Evolutionary conservation across 2,888 invertebrate genomes (phyloP).

Genomic region (Entomobrya proxima): DNA sequence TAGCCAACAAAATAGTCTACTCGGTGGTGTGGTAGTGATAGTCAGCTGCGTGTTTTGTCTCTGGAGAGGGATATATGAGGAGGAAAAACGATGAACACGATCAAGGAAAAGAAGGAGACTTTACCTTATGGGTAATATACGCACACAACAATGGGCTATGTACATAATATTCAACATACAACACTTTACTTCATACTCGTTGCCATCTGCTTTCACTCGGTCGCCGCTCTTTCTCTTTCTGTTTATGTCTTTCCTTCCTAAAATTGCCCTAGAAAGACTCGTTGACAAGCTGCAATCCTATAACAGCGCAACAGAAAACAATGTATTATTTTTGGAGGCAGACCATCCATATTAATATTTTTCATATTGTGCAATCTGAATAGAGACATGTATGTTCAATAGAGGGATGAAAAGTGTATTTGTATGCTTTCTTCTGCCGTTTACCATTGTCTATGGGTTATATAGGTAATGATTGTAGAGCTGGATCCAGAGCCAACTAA

Average conservation of each 20-base stretch:
- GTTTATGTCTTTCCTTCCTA: not conserved
- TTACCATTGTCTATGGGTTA: too few species aligned
- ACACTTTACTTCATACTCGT: constrained; percentile 9
- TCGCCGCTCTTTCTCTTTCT: not conserved
- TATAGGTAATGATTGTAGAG: not conserved
- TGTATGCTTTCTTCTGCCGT: not conserved
- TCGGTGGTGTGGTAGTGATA: not conserved
- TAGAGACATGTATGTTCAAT: constrained; percentile 1
- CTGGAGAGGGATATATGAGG: constrained; percentile 11
- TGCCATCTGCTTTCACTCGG: constrained; percentile 63
- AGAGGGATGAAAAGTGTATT: not conserved
- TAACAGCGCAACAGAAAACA: not conserved
- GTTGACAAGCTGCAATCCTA: constrained; percentile 56
- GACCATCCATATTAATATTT: constrained; percentile 28
- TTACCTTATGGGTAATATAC: not conserved
- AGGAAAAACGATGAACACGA: not conserved
- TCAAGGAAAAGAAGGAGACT: not conserved
- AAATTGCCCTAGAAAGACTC: not conserved
- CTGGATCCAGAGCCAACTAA: not conserved
- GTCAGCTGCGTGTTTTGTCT: constrained; percentile 44
- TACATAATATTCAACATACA: not conserved
- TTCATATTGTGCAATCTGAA: not conserved
- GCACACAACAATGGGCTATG: not conserved
- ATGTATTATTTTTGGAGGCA: constrained; percentile 37
- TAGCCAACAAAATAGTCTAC: constrained; percentile 35